Evolutionary conservation across 1,140 invertebrate genomes (phyloP).

Genomic region (Geopemphigus sp.): DNA sequence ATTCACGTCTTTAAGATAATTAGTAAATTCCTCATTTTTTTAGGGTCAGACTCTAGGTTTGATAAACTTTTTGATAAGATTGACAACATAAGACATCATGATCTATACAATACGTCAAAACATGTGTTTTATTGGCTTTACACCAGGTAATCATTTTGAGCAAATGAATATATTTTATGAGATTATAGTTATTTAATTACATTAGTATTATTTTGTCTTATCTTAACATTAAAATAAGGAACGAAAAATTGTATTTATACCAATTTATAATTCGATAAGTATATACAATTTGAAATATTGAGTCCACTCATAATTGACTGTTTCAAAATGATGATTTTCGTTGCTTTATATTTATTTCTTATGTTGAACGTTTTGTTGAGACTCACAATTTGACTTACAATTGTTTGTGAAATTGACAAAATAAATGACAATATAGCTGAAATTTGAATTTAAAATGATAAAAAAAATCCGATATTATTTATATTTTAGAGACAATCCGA

Average conservation of each 20-base stretch:
- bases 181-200: no score
- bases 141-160: not conserved
- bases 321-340: no score
- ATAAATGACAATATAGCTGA: not conserved
- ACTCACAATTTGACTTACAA: no score
- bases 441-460: not conserved
- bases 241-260: no score
- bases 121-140: constrained; percentile 40
- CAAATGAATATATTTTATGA: not conserved
- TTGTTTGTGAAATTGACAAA: not conserved
- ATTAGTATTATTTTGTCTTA: no score
- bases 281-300: no score
- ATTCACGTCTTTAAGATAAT: not conserved
- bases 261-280: no score
- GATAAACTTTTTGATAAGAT: no score
- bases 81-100: not conserved
- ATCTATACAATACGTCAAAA: not conserved
- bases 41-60: not conserved
- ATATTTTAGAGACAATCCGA: not conserved
- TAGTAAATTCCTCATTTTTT: not conserved
- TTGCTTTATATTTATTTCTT: no score
- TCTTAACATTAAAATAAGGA: no score
- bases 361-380: no score
- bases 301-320: no score
- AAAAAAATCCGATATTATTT: not conserved